phyloP scores from a whole-genome alignment of 2,797 vertebrate species.

The Neomorphus geoffroyi region DNA sequence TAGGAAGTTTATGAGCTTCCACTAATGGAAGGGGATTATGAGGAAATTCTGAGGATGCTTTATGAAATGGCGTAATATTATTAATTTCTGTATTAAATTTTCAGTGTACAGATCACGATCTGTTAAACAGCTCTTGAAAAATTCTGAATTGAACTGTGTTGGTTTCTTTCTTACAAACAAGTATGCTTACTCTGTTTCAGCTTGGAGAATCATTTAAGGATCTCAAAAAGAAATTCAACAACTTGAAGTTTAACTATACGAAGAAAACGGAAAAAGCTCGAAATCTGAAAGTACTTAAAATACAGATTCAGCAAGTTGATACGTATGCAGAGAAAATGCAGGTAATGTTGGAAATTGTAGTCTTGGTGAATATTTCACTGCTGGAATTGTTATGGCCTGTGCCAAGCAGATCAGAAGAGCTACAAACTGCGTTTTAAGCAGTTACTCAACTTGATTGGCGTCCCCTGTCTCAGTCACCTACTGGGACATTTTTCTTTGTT shows the following conservation, averaged over 20 bases:
- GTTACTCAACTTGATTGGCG: neutral
- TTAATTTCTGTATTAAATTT: neutral
- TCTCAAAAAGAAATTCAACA: conserved; percentile 90
- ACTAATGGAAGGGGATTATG: neutral
- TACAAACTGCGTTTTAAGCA: neutral
- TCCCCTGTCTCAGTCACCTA: neutral
- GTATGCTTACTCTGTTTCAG: conserved; percentile 69
- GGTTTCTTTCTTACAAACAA: neutral
- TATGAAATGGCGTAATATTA: neutral
- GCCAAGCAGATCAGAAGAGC: neutral
- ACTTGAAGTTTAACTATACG: conserved; percentile 87
- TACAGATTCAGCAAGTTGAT: conserved; percentile 87
- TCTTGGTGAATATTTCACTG: neutral
- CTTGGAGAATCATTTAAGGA: conserved; percentile 87
- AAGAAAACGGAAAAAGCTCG: conserved; percentile 86
- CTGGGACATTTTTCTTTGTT: neutral
- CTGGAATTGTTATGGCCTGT: neutral
- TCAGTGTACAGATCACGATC: neutral
- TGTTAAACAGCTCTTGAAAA: neutral
- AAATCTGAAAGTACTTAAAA: conserved; percentile 82
- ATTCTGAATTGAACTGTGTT: neutral
- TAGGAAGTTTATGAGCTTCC: neutral
- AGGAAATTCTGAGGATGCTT: neutral
- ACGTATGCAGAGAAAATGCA: conserved; percentile 82
- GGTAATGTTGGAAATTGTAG: conserved; percentile 66